Conservation (phyloP, 2,113 vertebrate genomes). For the Halichoerus grypus region DNA sequence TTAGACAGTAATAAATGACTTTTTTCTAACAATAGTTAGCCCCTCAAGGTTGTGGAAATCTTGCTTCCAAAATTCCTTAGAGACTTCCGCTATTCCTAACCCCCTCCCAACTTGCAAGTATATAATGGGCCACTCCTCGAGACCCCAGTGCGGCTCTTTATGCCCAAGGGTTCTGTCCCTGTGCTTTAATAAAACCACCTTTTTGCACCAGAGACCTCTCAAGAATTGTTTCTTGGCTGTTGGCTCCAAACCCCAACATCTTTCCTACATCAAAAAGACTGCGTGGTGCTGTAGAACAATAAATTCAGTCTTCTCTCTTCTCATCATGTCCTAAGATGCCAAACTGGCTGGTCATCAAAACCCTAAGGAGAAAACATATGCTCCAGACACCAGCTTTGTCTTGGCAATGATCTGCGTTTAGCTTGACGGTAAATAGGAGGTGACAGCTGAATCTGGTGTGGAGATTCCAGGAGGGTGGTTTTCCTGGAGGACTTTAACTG, state of each 20-base stretch:
- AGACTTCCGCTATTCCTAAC: neutral
- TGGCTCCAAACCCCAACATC: neutral
- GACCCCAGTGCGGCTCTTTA: neutral
- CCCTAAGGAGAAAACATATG: constrained; percentile 66
- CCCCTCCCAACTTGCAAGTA: neutral
- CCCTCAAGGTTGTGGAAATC: neutral
- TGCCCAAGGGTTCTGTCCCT: neutral
- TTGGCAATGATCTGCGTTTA: constrained; percentile 51
- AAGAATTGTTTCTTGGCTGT: neutral
- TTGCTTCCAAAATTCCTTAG: neutral
- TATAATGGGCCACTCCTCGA: neutral
- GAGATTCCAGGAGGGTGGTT: neutral
- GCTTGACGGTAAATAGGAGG: constrained; percentile 48
- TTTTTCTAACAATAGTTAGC: neutral
- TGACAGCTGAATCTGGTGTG: constrained; percentile 62
- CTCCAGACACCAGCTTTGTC: constrained; percentile 1
- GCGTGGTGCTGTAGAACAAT: neutral
- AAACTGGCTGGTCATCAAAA: constrained; percentile 72
- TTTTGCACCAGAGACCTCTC: neutral
- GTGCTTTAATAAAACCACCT: neutral
- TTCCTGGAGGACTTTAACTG: neutral
- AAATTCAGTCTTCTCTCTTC: constrained; percentile 29
- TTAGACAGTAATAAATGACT: neutral
- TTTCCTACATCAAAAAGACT: neutral
- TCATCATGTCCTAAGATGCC: constrained; percentile 48